phyloP scores from a whole-genome alignment of 2,113 vertebrate species.

The Stercorarius parasiticus region DNA sequence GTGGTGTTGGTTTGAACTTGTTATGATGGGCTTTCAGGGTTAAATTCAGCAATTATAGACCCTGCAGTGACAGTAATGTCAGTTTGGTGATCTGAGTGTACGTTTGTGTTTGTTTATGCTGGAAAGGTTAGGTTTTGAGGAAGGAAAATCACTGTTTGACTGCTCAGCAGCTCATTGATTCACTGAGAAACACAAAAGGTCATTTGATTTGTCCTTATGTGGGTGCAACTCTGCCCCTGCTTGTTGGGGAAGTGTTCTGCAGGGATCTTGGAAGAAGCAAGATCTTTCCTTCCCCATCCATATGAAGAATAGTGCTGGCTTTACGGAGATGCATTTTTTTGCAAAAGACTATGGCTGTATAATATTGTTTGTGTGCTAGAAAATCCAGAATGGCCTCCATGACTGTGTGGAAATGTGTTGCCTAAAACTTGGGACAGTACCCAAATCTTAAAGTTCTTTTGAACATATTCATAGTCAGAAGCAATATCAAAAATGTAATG shows the following conservation, averaged over 20 bases:
- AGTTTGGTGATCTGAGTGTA: background rate
- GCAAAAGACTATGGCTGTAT: background rate
- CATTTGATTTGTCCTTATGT: background rate
- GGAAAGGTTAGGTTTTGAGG: background rate
- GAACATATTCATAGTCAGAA: background rate
- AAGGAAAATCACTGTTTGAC: background rate
- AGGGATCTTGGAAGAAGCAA: background rate
- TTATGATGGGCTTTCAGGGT: background rate
- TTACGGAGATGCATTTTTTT: background rate
- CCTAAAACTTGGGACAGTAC: background rate
- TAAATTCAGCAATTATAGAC: slow-evolving; percentile 8
- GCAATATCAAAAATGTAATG: background rate
- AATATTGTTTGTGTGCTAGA: background rate
- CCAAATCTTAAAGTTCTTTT: background rate
- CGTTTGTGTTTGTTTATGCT: background rate
- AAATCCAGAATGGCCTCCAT: background rate
- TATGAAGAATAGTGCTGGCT: background rate
- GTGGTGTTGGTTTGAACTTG: background rate
- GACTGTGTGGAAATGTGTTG: background rate
- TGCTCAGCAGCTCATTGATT: background rate
- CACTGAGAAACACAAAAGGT: background rate
- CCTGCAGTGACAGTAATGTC: background rate
- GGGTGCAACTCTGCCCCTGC: background rate
- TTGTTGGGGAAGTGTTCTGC: background rate
- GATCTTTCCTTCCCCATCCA: background rate